Percentiles rank a stretch among this genome's conserved stretches.
Conservation (phyloP, 35 echinoderm and acorn worm genomes). For the Nesometra sesokonis region DNA sequence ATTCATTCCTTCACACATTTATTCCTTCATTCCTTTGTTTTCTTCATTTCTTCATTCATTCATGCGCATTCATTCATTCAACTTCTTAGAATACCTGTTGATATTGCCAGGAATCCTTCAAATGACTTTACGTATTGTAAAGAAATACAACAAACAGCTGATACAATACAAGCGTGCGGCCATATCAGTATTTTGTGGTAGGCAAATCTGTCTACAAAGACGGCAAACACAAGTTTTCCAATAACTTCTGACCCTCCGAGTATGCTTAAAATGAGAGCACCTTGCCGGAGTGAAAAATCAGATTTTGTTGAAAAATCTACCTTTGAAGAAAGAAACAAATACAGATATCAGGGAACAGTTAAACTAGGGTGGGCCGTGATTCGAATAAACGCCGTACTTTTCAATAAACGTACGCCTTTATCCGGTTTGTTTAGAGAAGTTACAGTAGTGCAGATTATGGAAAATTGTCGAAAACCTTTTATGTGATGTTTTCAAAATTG, state of each 20-base stretch:
- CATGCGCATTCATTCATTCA: no score
- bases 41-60: no score
- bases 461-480: no score
- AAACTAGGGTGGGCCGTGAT: no score
- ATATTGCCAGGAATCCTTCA: not conserved
- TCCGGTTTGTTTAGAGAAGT: no score
- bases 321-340: not conserved
- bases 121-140: not conserved
- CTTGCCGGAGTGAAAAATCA: not conserved
- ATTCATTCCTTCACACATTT: no score
- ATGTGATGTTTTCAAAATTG: no score
- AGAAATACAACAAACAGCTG: not conserved
- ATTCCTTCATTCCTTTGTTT: no score
- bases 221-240: not conserved
- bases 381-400: no score
- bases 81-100: not conserved
- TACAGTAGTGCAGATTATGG: no score
- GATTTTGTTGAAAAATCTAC: not conserved
- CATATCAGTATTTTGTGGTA: not conserved
- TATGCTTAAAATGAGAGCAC: not conserved
- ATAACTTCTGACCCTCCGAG: not conserved
- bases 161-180: not conserved
- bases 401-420: no score
- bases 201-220: not conserved
- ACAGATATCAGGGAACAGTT: no score